Conservation (phyloP, 2,888 invertebrate species). For the Spisula solida region DNA sequence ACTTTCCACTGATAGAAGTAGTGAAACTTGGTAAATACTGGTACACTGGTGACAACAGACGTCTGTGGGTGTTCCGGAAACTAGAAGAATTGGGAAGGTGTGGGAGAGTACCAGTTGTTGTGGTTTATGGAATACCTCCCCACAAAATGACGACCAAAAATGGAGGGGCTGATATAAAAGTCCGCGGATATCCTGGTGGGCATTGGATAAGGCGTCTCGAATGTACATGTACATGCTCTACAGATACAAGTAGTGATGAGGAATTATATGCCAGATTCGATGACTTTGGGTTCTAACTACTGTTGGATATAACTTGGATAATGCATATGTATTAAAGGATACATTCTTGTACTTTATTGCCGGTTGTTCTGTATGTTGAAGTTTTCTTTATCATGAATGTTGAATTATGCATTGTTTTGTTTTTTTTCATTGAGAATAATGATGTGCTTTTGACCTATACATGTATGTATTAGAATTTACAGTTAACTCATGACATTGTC, state of each 20-base stretch:
- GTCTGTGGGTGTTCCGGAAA: slow-evolving; percentile 41
- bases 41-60: slow-evolving; percentile 36
- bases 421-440: no score
- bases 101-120: slow-evolving; percentile 21
- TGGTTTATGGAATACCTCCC: neutral
- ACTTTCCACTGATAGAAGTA: slow-evolving; percentile 17
- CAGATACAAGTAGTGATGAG: neutral
- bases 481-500: no score
- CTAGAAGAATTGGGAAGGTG: slow-evolving; percentile 41
- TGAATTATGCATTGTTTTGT: no score
- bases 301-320: neutral
- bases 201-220: neutral
- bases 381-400: no score
- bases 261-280: neutral
- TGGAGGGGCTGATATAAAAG: neutral
- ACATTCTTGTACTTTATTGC: no score
- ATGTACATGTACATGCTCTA: neutral
- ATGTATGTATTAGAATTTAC: no score
- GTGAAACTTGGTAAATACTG: neutral
- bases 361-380: no score
- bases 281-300: neutral
- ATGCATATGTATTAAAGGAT: no score
- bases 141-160: slow-evolving; percentile 11
- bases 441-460: no score
- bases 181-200: slow-evolving; percentile 24